phyloP scores from a whole-genome alignment of 2,113 vertebrate species.

The Hiodon tergisus region DNA sequence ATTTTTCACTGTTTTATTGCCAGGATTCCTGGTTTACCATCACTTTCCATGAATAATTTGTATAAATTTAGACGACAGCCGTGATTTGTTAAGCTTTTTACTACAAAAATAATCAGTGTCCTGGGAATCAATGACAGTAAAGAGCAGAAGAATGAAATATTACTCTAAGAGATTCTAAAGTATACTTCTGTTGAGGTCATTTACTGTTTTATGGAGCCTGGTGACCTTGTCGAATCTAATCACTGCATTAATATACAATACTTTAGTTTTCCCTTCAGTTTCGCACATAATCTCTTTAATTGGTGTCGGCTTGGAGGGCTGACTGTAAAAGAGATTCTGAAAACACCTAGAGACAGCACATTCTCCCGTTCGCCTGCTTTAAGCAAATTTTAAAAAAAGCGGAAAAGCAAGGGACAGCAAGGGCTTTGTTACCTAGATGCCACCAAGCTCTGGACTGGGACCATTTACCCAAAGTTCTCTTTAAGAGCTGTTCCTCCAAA shows the following conservation, averaged over 20 bases:
- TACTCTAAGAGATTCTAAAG: conserved; percentile 31
- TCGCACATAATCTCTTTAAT: conserved; percentile 98
- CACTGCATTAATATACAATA: conserved; percentile 66
- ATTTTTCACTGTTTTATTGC: too few relatives aligned
- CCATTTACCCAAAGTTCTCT: too few relatives aligned
- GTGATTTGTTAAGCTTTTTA: too few relatives aligned
- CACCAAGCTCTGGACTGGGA: conserved; percentile 36
- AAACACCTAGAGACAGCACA: conserved; percentile 80
- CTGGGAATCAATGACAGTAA: background rate
- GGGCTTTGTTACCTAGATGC: conserved; percentile 59
- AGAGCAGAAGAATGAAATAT: conserved; percentile 21
- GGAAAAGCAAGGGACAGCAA: conserved; percentile 32
- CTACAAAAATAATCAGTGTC: too few relatives aligned
- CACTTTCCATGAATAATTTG: too few relatives aligned
- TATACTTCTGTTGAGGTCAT: conserved; percentile 64
- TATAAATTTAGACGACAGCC: too few relatives aligned
- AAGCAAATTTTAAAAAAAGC: conserved; percentile 58
- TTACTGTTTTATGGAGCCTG: conserved; percentile 62
- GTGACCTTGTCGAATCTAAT: conserved; percentile 87
- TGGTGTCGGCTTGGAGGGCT: conserved; percentile 80
- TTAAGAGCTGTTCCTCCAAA: too few relatives aligned
- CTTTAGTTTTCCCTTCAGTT: conserved; percentile 77
- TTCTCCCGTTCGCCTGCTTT: conserved; percentile 74
- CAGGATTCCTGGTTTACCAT: too few relatives aligned
- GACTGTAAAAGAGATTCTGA: conserved; percentile 72